phyloP scores from a whole-genome alignment of 2,113 vertebrate species.

The Myiozetetes cayanensis region DNA sequence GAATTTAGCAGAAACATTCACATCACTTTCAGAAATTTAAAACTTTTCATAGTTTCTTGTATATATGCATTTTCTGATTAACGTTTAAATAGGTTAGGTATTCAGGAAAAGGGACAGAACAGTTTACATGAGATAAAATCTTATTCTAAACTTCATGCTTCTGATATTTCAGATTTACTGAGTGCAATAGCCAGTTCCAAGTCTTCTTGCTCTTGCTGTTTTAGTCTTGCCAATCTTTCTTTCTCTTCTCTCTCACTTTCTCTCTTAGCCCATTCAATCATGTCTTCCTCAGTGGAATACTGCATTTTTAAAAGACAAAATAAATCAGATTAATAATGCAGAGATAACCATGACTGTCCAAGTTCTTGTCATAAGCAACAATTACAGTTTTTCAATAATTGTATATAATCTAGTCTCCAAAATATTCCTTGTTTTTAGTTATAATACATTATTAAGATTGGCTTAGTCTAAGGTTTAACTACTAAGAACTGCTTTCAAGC shows the following conservation, averaged over 20 bases:
- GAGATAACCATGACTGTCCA: not conserved
- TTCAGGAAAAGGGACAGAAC: conserved; percentile 56
- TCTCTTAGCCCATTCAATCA: conserved; percentile 99
- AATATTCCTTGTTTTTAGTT: not conserved
- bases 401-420: not conserved
- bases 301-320: conserved; percentile 76
- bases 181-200: conserved; percentile 98
- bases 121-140: conserved; percentile 36
- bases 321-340: conserved; percentile 1
- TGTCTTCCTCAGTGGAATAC: conserved; percentile 97
- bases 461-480: not conserved
- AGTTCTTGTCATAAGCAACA: not conserved
- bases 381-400: not conserved
- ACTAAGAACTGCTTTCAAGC: not conserved
- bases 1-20: conserved; percentile 58
- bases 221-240: conserved; percentile 90
- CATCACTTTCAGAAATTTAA: conserved; percentile 68
- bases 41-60: conserved; percentile 67
- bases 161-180: conserved; percentile 98
- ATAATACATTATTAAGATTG: not conserved
- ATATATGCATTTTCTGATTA: conserved; percentile 70
- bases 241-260: conserved; percentile 97
- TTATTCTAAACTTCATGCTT: conserved; percentile 76
- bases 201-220: conserved; percentile 97
- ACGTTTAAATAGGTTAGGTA: conserved; percentile 69